These are phyloP conservation scores for Sapajus apella DNA, from an alignment of 2,113 vertebrate genomes.

Conservation along the genomic window DNA sequence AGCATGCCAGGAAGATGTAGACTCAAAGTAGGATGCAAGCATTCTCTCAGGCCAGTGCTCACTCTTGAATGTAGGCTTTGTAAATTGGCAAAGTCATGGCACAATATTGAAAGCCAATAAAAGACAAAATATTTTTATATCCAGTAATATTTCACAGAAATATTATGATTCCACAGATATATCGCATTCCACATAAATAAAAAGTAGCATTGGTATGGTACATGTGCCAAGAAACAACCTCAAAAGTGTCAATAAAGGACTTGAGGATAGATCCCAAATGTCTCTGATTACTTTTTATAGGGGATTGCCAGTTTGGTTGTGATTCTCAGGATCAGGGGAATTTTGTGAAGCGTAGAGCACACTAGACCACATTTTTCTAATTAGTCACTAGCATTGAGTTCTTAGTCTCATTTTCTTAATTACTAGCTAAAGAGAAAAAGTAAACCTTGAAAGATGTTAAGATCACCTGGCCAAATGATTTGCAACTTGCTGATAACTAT, in stretches of 20 bases:
- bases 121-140: background rate
- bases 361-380: slow-evolving; percentile 12
- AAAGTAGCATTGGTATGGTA: slow-evolving; percentile 11
- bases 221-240: slow-evolving; percentile 19
- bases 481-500: background rate
- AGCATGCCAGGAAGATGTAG: background rate
- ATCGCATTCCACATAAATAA: background rate
- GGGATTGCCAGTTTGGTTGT: background rate
- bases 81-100: background rate
- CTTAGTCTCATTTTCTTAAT: slow-evolving; percentile 49
- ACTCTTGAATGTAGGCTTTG: background rate
- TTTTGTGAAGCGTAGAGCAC: slow-evolving; percentile 2
- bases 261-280: background rate
- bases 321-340: background rate
- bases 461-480: background rate
- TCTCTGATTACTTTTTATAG: background rate
- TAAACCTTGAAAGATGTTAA: slow-evolving; percentile 40
- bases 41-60: background rate
- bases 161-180: background rate
- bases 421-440: slow-evolving; percentile 19
- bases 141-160: background rate
- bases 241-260: background rate
- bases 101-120: background rate
- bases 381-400: background rate
- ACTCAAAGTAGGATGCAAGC: background rate